Percentiles rank a stretch among this genome's conserved stretches.
These are phyloP conservation scores for human (Homo sapiens) DNA, from an alignment of 2,113 vertebrate genomes.

Conservation along the genomic window DNA sequence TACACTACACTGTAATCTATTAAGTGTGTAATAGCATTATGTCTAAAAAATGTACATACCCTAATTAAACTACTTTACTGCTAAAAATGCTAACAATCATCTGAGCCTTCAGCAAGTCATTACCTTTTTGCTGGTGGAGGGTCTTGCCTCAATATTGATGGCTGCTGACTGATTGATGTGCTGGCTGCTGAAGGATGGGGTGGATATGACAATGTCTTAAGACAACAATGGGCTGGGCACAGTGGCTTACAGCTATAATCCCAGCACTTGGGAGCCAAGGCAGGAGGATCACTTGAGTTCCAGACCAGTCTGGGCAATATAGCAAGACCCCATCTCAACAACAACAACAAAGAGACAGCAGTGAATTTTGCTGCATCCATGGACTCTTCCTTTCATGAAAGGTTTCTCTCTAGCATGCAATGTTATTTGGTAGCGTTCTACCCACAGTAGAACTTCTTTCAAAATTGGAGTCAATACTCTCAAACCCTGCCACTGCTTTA, in stretches of 20 bases:
- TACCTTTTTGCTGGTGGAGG: background rate
- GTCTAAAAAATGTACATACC: background rate
- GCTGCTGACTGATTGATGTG: background rate
- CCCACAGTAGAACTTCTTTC: background rate
- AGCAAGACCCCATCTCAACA: too few relatives aligned
- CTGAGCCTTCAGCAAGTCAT: background rate
- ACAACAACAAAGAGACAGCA: background rate
- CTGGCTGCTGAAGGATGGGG: background rate
- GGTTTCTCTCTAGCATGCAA: background rate
- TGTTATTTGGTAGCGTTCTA: background rate
- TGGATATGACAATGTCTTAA: background rate
- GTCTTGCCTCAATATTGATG: background rate
- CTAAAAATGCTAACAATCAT: background rate
- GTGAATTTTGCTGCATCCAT: background rate
- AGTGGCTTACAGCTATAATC: too few relatives aligned
- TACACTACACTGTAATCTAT: background rate
- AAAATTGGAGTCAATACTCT: background rate
- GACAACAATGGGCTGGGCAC: background rate
- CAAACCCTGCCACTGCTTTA: background rate
- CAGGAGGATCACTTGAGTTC: too few relatives aligned
- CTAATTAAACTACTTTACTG: background rate
- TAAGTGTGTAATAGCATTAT: background rate
- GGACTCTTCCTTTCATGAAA: background rate
- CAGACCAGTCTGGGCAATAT: too few relatives aligned
- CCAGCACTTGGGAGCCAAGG: too few relatives aligned